A percentile compares a stretch with the other conserved stretches of the same genome.
These are phyloP conservation scores for Antennarius maculatus DNA, from an alignment of 2,797 vertebrate species.

Conservation along the genomic window DNA sequence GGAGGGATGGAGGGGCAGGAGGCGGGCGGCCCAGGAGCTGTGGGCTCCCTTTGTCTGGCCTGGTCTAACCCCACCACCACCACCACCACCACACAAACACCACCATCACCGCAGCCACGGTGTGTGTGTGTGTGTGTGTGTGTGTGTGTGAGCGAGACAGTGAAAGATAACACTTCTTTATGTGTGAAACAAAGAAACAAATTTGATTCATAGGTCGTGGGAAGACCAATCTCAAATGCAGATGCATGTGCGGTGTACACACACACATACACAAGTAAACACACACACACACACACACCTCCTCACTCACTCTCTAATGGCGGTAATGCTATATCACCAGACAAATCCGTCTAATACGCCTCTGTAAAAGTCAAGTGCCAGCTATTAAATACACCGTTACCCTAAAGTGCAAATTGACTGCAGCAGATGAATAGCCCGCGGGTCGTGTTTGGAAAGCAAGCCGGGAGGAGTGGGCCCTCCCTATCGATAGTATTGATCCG, in stretches of 20 bases:
- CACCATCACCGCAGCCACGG: conserved; percentile 47
- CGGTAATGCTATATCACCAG: conserved; percentile 79
- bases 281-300: not conserved
- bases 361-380: conserved; percentile 81
- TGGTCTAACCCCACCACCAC: conserved; percentile 51
- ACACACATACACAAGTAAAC: conserved; percentile 10
- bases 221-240: conserved; percentile 53
- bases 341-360: conserved; percentile 88
- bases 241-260: conserved; percentile 16
- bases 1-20: conserved; percentile 51
- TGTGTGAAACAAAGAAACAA: conserved; percentile 46
- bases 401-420: conserved; percentile 87
- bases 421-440: conserved; percentile 85
- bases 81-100: conserved; percentile 52
- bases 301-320: conserved; percentile 11
- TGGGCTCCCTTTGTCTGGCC: conserved; percentile 80
- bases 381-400: conserved; percentile 81
- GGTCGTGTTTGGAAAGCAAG: conserved; percentile 82
- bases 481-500: conserved; percentile 84
- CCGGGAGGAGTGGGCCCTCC: conserved; percentile 60
- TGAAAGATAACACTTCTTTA: conserved; percentile 53
- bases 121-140: conserved; percentile 9
- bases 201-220: conserved; percentile 46
- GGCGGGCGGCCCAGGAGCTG: conserved; percentile 59
- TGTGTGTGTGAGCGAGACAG: conserved; percentile 21